Evolutionary conservation across 1,140 invertebrate species (phyloP), one percentile per base, ranked within the genome.

Genomic region (Drosophila aff.): DNA sequence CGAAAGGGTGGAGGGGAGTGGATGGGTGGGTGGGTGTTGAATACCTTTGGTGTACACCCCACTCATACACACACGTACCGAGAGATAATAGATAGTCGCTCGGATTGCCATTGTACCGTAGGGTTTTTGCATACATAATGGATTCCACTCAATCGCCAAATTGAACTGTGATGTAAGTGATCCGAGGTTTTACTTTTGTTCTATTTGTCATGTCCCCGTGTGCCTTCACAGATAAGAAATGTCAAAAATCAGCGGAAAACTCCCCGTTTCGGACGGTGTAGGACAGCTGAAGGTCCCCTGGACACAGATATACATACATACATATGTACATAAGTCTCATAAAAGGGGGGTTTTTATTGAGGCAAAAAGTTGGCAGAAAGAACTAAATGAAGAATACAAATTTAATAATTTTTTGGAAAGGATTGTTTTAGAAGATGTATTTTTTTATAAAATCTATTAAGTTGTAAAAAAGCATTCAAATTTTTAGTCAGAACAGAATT

Each of bases 211-310:
- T 50, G 69, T 61, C 62, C 64, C 74, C 21, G 28, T 46, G 44
- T 66, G 40, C 38, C 50, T 59, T 61, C 16, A 69, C 50, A 77
- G 75, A 78, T 78, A 78, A 78, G 75, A 69, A 78, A 46, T 53
- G 75, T 62, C 74, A 57, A 71, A 76, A 78, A 55, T 23, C 26
- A 40, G 23, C 53, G 23, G 38, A 61, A 72, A 78, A 40, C 31
- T 44, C 13, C 16, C 15, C 31, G 40, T 31, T 55, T 64, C 11
- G 50, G 21, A 49, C 21, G 15, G 64, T 61, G 63, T 76, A 77
- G 75, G 75, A 77, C 75, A 69, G 64, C 69, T 76, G 74, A 76
- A 76, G 74, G 74, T 76, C 73, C 46, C 55, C 18, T 23, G 43
- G 15, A 49, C 26, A 59, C 23, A 53, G 7, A 23, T 13, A 46